These are phyloP conservation scores for Bruchidius siliquastri DNA, from an alignment of 2,888 invertebrate genomes.

Conservation along the genomic window DNA sequence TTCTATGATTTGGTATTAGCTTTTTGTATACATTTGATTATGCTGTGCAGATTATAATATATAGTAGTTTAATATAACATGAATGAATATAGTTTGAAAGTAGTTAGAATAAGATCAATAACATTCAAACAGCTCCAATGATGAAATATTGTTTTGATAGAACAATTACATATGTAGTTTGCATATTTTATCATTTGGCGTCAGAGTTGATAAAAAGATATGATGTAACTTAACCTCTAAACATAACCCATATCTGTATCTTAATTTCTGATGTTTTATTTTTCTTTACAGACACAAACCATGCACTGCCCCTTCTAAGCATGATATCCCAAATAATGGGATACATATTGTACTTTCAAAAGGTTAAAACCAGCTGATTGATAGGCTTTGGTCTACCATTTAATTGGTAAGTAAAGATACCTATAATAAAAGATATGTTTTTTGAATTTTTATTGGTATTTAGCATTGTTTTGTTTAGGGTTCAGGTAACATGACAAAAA, in stretches of 20 bases:
- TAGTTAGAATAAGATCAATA: too few species aligned
- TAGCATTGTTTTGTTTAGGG: too few species aligned
- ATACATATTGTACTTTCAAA: conserved; percentile 37
- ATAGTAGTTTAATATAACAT: too few species aligned
- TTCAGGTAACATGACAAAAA: too few species aligned
- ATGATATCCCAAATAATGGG: conserved; percentile 36
- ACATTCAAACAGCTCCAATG: not conserved
- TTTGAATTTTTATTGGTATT: too few species aligned
- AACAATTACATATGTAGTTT: not conserved
- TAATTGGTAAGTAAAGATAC: conserved; percentile 1
- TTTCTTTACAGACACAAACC: not conserved
- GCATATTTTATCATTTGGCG: not conserved
- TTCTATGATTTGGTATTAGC: too few species aligned
- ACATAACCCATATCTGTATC: not conserved
- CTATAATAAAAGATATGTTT: not conserved
- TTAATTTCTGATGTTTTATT: not conserved
- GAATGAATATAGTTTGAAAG: too few species aligned
- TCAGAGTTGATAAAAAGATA: not conserved
- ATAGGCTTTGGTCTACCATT: conserved; percentile 40
- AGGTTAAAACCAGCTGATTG: conserved; percentile 44
- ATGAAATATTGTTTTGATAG: not conserved
- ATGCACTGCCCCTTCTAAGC: not conserved
- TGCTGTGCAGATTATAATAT: too few species aligned
- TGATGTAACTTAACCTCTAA: not conserved
- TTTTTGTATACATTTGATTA: too few species aligned